Evolutionary conservation across 1,140 invertebrate genomes (phyloP), one percentile per base, ranked within the genome.

Genomic region (Heliconius hermathena): DNA sequence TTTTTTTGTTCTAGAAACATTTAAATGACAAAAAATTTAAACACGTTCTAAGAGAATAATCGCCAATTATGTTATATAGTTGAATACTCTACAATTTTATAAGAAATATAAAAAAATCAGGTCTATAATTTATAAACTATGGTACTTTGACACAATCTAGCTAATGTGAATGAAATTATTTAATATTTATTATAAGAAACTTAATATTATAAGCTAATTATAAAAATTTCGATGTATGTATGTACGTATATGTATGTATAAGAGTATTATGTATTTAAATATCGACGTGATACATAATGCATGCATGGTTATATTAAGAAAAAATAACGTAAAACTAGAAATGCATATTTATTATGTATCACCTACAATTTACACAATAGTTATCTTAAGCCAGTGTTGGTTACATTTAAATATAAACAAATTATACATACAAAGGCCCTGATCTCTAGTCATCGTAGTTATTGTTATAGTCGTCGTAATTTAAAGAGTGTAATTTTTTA

Each of bases 1-100:
- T 3, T 66, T 22, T 66, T 66, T 66, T 66, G n/a, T 66, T 66
- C 54, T 57, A 57, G 54, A 57, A 57, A 57, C 54, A 57, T 57
- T 20, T n/a, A n/a, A 20, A 57, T 57, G 8, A 57, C 9, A 8
- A 57, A 57, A 22, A 20, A 22, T n/a, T 57, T 8, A 57, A 57
- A 57, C 9, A 57, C 54, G 2, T 57, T 57, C 54, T 57, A 57
- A n/a, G 54, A 57, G 20, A 57, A 57, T 18, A 52, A 18, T 52
- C 49, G 3, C 18, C 49, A 52, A 52, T 52, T 52, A 52, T 18
- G 4, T 52, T 18, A 20, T 52, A 52, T 18, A 52, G 16, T 52
- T 52, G 6, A 52, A 52, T 52, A 20, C 16, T 52, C 16, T 52
- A 52, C 5, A 52, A 2, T 52, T 52, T 6, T 52, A 20, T 52